These are phyloP conservation scores for Myxocyprinus asiaticus DNA, from an alignment of 2,113 vertebrate species.

Conservation along the genomic window DNA sequence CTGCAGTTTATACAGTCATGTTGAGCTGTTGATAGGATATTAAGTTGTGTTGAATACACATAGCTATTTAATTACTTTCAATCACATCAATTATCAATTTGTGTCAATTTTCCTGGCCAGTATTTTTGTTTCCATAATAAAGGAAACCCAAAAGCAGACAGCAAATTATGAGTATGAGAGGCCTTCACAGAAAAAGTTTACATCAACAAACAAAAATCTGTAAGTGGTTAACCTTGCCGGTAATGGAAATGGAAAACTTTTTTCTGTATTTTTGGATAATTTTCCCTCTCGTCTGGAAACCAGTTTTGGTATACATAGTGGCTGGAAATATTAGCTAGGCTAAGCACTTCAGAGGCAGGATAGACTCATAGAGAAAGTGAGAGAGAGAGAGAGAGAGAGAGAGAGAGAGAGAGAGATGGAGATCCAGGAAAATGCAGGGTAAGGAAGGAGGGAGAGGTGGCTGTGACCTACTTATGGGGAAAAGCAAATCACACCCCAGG, in stretches of 20 bases:
- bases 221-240: neutral
- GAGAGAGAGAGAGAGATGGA: conserved; percentile 9
- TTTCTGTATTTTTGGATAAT: conserved; percentile 2
- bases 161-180: conserved; percentile 6
- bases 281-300: conserved; percentile 12
- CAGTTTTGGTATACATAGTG: conserved; percentile 20
- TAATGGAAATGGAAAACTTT: conserved; percentile 15
- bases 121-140: conserved; percentile 22
- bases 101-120: conserved; percentile 1
- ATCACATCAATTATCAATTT: neutral
- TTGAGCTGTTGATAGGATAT: neutral
- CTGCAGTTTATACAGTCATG: neutral
- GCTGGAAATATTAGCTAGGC: conserved; percentile 24
- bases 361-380: neutral
- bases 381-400: neutral
- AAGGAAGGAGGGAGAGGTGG: neutral
- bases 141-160: conserved; percentile 33
- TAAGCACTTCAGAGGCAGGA: neutral
- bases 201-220: conserved; percentile 31
- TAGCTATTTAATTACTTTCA: neutral
- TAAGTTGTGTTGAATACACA: neutral
- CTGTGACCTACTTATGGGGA: conserved; percentile 33
- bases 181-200: neutral
- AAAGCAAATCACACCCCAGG: neutral
- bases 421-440: neutral